Evolutionary conservation across 2,113 vertebrate species (phyloP).

Genomic region (Mola mola): DNA sequence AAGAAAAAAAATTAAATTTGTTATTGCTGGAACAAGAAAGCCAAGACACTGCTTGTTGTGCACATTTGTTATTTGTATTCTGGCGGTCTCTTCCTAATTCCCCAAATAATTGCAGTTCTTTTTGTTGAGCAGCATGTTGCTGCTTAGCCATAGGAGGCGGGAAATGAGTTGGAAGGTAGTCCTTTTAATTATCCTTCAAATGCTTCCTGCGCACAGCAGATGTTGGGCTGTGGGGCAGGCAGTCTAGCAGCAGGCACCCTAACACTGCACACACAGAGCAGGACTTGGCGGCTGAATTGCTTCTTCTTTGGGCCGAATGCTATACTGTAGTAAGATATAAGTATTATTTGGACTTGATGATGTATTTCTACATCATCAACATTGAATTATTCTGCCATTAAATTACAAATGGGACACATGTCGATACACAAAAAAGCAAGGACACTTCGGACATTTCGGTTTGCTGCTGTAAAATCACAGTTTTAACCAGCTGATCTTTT

Average conservation of each 20-base stretch:
- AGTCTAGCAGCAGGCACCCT: slow-evolving; percentile 65
- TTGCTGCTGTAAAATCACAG: no score
- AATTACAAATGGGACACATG: neutral
- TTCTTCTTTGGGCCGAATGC: no score
- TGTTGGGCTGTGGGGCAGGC: slow-evolving; percentile 79
- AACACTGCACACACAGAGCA: slow-evolving; percentile 54
- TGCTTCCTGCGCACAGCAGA: slow-evolving; percentile 80
- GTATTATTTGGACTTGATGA: no score
- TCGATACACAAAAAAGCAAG: no score
- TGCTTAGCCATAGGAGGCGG: slow-evolving; percentile 77
- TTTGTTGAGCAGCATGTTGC: slow-evolving; percentile 69
- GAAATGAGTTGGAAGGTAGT: slow-evolving; percentile 80
- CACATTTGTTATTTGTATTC: slow-evolving; percentile 60
- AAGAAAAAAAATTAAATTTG: slow-evolving; percentile 12
- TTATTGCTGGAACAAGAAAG: slow-evolving; percentile 25
- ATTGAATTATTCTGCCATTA: neutral
- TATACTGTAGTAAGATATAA: no score
- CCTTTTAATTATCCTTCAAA: slow-evolving; percentile 83
- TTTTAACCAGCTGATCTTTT: no score
- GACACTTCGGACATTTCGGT: no score
- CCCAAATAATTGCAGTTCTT: slow-evolving; percentile 75
- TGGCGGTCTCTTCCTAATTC: slow-evolving; percentile 54
- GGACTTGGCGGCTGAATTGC: no score
- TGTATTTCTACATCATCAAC: neutral
- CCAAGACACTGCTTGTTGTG: slow-evolving; percentile 51